These are phyloP conservation scores for Australoheros facetus DNA, from an alignment of 2,797 vertebrate genomes.

Conservation along the genomic window DNA sequence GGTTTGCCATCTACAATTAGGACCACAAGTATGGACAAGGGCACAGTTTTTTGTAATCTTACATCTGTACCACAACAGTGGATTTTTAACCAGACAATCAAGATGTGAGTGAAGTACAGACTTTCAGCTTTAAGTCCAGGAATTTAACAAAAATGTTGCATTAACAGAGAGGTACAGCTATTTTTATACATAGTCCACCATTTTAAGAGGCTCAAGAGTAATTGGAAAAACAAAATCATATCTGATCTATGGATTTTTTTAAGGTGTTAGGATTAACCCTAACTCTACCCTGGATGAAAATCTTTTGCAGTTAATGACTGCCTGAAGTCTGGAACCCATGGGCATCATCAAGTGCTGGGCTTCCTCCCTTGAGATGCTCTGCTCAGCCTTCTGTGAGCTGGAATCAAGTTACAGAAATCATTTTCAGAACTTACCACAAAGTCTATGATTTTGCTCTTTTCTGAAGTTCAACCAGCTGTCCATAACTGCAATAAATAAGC, in stretches of 20 bases:
- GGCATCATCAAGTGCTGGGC: background rate
- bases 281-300: background rate
- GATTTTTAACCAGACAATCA: background rate
- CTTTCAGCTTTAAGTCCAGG: background rate
- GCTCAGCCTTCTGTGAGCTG: background rate
- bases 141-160: background rate
- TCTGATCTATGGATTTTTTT: background rate
- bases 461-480: no score
- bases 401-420: no score
- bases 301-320: background rate
- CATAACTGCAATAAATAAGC: no score
- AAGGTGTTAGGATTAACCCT: no score
- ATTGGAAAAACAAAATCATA: background rate
- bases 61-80: background rate
- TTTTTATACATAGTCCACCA: background rate
- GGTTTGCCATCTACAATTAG: background rate
- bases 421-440: no score
- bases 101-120: background rate
- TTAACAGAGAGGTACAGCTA: background rate
- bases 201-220: background rate
- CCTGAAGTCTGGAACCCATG: background rate
- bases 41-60: background rate
- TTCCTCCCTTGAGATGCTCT: background rate
- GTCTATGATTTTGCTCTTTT: no score
- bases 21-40: background rate